Evolutionary conservation across 1,140 invertebrate genomes (phyloP).

Genomic region (Megalonaias nervosa): DNA sequence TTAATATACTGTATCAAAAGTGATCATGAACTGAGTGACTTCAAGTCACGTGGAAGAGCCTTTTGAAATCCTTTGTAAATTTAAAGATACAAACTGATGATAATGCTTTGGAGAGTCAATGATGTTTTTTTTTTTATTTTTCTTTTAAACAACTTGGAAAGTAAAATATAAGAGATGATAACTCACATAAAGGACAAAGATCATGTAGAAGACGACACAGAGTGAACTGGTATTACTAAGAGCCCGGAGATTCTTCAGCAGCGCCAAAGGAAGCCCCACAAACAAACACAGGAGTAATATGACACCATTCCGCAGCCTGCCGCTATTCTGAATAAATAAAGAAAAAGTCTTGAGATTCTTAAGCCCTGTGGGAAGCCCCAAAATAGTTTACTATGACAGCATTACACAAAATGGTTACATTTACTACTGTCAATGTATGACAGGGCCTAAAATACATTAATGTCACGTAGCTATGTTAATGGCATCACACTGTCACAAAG

Average conservation of each 20-base stretch:
- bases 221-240: constrained; percentile 89
- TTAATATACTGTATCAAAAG: too few species aligned
- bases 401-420: not conserved
- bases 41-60: not conserved
- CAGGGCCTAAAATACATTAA: too few species aligned
- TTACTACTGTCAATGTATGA: too few species aligned
- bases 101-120: not conserved
- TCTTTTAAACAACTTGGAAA: not conserved
- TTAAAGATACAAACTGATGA: not conserved
- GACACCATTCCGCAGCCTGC: constrained; percentile 78
- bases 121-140: not conserved
- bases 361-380: not conserved
- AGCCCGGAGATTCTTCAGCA: constrained; percentile 93
- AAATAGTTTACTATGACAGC: not conserved
- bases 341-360: not conserved
- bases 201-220: constrained; percentile 92
- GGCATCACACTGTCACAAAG: too few species aligned
- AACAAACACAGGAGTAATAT: constrained; percentile 81
- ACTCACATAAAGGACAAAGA: constrained; percentile 88
- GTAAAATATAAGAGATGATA: not conserved
- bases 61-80: constrained; percentile 8
- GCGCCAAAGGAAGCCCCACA: constrained; percentile 90
- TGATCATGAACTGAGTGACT: too few species aligned
- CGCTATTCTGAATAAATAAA: constrained; percentile 75
- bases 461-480: too few species aligned